These are phyloP conservation scores for Dascillus cervinus DNA, from an alignment of 2,888 invertebrate species.

Conservation along the genomic window DNA sequence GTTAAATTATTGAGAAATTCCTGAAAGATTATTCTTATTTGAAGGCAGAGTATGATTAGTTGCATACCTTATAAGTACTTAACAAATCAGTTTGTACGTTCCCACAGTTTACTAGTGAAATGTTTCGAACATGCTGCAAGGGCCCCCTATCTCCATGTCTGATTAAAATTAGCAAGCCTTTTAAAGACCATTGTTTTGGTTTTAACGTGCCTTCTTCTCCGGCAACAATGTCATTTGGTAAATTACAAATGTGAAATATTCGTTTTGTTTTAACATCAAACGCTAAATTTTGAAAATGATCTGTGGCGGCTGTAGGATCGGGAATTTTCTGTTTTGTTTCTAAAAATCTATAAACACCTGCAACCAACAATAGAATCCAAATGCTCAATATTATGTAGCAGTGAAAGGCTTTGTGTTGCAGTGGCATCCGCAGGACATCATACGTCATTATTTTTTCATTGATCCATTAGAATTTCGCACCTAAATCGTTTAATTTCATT, in stretches of 20 bases:
- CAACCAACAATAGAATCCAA: constrained; percentile 74
- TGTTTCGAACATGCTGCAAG: constrained; percentile 71
- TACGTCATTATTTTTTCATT: constrained; percentile 44
- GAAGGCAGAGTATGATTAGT: background rate
- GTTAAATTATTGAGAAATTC: constrained; percentile 52
- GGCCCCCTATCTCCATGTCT: constrained; percentile 89
- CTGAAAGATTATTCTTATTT: constrained; percentile 36
- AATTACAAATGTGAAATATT: constrained; percentile 64
- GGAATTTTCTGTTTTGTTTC: constrained; percentile 42
- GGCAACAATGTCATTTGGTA: constrained; percentile 58
- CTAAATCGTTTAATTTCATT: no score
- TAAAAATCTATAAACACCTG: constrained; percentile 68
- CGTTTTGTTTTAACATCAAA: constrained; percentile 55
- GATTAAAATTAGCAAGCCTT: constrained; percentile 67
- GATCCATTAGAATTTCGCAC: no score
- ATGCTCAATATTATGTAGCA: constrained; percentile 74
- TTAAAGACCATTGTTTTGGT: constrained; percentile 53
- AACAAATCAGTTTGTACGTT: constrained; percentile 34
- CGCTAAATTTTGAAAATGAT: constrained; percentile 44
- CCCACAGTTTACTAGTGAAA: constrained; percentile 72
- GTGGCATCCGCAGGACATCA: constrained; percentile 52
- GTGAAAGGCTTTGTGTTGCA: constrained; percentile 71
- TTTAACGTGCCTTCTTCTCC: constrained; percentile 67
- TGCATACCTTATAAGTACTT: constrained; percentile 35
- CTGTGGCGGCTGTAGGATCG: constrained; percentile 23